These are phyloP conservation scores for Vimba vimba DNA, from an alignment of 2,113 vertebrate genomes.

Conservation along the genomic window DNA sequence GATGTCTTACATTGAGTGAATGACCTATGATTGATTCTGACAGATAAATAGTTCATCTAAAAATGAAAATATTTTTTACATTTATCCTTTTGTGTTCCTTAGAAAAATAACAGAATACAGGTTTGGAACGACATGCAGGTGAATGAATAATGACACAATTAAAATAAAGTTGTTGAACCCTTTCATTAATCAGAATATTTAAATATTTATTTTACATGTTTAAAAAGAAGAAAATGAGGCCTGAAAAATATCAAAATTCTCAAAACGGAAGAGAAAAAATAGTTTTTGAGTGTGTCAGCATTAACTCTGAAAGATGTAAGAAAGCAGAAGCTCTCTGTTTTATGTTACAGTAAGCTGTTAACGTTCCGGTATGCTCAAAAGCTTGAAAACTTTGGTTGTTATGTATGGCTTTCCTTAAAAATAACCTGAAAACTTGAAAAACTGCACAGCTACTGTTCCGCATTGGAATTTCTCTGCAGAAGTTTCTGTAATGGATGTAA, in stretches of 20 bases:
- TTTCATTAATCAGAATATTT: background rate
- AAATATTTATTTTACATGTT: background rate
- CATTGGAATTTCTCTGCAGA: background rate
- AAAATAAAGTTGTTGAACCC: background rate
- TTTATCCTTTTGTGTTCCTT: no score
- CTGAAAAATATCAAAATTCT: background rate
- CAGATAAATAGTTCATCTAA: background rate
- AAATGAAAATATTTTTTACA: no score
- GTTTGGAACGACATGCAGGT: background rate
- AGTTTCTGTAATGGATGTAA: background rate
- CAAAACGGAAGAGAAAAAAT: background rate
- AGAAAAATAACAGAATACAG: background rate
- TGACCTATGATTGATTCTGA: background rate
- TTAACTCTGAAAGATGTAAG: slow-evolving; percentile 1
- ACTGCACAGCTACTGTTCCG: background rate
- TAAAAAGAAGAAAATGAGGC: background rate
- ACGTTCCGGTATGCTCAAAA: background rate
- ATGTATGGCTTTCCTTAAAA: background rate
- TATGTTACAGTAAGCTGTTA: background rate
- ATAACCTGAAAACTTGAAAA: slow-evolving; percentile 1
- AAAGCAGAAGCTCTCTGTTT: background rate
- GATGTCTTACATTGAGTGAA: background rate
- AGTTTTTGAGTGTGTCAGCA: slow-evolving; percentile 4
- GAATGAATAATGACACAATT: background rate
- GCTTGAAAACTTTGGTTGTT: slow-evolving; percentile 1